Evolutionary conservation across 2,113 vertebrate species (phyloP).

Genomic region (Strigops habroptila): DNA sequence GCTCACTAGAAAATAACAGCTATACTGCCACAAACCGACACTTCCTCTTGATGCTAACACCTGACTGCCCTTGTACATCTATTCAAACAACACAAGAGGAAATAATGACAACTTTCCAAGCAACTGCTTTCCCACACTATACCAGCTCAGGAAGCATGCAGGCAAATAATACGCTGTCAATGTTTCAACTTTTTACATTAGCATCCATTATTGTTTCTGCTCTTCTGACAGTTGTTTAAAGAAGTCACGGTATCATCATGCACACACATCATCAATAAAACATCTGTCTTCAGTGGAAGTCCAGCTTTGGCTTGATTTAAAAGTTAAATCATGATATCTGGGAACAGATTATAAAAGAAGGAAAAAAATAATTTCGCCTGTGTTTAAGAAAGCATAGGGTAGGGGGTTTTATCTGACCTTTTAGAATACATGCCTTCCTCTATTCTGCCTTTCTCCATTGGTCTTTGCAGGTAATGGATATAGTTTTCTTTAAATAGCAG

Average conservation of each 20-base stretch:
- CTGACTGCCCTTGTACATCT: background rate
- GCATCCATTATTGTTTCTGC: background rate
- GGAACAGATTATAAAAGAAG: background rate
- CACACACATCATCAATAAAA: background rate
- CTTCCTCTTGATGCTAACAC: background rate
- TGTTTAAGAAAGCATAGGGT: background rate
- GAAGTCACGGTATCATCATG: background rate
- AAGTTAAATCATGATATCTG: background rate
- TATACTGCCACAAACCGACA: background rate
- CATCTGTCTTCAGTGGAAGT: background rate
- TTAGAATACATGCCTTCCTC: background rate
- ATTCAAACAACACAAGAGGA: background rate
- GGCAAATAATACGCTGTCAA: background rate
- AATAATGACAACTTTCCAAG: conserved; percentile 4
- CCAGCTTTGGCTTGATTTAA: background rate
- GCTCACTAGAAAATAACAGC: background rate
- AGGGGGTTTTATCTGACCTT: background rate
- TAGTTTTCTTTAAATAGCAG: background rate
- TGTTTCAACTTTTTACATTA: background rate
- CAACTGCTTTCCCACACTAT: background rate
- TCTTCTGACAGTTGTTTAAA: background rate
- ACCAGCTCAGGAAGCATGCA: background rate
- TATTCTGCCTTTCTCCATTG: background rate
- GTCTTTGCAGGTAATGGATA: background rate
- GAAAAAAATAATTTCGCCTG: background rate